Percentiles rank a stretch among this genome's conserved stretches.
phyloP scores from a whole-genome alignment of 2,113 vertebrate genomes.

The Ptilonorhynchus violaceus region DNA sequence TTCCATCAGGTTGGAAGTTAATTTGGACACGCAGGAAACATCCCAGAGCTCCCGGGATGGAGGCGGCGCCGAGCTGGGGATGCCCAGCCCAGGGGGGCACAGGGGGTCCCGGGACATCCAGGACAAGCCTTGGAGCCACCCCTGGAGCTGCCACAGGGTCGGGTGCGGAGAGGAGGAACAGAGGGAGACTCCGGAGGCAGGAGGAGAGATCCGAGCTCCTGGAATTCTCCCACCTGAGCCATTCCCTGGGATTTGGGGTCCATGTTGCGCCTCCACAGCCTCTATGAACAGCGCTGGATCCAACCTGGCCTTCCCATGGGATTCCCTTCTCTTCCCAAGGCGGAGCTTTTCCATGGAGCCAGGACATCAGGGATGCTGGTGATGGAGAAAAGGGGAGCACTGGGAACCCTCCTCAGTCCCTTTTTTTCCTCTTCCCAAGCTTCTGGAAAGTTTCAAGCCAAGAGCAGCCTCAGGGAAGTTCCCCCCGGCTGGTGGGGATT shows the following conservation, averaged over 20 bases:
- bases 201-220: accelerated
- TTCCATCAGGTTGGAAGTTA: neutral
- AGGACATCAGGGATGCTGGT: neutral
- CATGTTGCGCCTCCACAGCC: neutral
- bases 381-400: neutral
- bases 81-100: neutral
- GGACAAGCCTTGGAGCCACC: accelerated
- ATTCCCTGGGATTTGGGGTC: neutral
- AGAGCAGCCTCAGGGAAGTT: neutral
- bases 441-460: neutral
- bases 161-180: accelerated
- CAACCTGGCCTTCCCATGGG: accelerated
- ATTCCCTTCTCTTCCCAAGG: neutral
- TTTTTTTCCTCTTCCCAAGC: neutral
- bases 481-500: too few species aligned
- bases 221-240: accelerated
- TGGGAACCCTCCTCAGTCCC: accelerated
- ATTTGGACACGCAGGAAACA: neutral
- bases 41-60: accelerated
- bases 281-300: accelerated
- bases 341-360: neutral
- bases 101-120: accelerated
- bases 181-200: neutral
- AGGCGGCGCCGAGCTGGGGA: neutral
- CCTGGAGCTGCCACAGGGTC: accelerated